These are phyloP conservation scores for Anoplolepis gracilipes DNA, from an alignment of 1,140 invertebrate genomes.

Conservation along the genomic window DNA sequence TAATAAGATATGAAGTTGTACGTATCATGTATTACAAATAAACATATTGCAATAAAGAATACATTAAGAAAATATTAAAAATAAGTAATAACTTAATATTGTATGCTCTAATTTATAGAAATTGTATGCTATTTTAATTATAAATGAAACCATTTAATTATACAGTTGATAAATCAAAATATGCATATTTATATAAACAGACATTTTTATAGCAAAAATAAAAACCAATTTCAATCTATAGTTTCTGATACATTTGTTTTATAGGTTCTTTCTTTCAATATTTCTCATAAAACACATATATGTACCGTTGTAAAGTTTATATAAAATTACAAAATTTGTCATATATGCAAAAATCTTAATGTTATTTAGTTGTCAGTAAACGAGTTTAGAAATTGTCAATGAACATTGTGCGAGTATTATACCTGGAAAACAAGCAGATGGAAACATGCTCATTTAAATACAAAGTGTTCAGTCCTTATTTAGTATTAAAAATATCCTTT, in stretches of 20 bases:
- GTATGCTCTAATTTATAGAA: neutral
- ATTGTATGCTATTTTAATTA: neutral
- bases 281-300: too few relatives aligned
- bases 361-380: neutral
- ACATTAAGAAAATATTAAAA: neutral
- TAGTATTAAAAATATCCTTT: neutral
- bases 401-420: neutral
- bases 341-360: neutral
- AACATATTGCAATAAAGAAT: neutral
- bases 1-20: neutral
- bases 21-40: neutral
- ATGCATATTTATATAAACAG: neutral
- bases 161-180: neutral
- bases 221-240: neutral
- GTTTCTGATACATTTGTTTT: neutral
- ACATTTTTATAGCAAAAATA: neutral
- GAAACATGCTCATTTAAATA: neutral
- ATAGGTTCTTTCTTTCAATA: neutral
- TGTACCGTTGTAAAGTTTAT: neutral
- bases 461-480: neutral
- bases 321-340: constrained; percentile 13
- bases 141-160: too few relatives aligned
- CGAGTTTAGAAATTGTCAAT: neutral
- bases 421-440: neutral
- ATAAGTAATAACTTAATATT: neutral